Evolutionary conservation across 1,140 invertebrate genomes (phyloP), one percentile per base, ranked within the genome.

Genomic region (Matsumurasca onukii): DNA sequence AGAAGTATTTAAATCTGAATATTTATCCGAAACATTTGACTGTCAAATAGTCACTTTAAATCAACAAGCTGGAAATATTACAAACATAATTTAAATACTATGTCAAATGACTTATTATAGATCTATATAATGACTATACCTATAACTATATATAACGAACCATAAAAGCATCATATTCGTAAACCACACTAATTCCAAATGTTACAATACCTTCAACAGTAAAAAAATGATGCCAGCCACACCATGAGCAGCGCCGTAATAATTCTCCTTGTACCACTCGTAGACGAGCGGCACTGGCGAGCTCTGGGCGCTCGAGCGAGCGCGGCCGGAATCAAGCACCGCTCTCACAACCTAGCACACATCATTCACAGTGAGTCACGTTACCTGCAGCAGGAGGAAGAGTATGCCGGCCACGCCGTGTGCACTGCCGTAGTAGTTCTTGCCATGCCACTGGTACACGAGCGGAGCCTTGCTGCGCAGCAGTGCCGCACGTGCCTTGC

Each of bases 171-270:
- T n/a, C n/a, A n/a, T n/a, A n/a, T n/a, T n/a, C n/a, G n/a, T n/a
- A n/a, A n/a, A n/a, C n/a, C n/a, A n/a, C n/a, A n/a, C n/a, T n/a
- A n/a, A n/a, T n/a, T n/a, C n/a, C n/a, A n/a, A n/a, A n/a, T n/a
- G n/a, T n/a, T n/a, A n/a, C n/a, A 67, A 72, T 75, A 92, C 91
- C 83, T 92, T 86, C 59, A 97, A 78, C 12, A 97, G 76, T 68
- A 93, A 81, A 76, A 91, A 93, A 12, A 95, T 76, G 78, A 97
- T 97, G 15, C 94, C 95, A 73, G 87, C 84, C 68, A 92, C 77
- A 15, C 95, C 95, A 84, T 97, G 94, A 71, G 94, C 94, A 29
- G 89, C 93, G n/a, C 94, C 94, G 63, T 95, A 78, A 77, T 97
- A 97, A 74, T 89, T 83, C 76, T 88, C 89, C 17, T 89, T 86